phyloP scores from a whole-genome alignment of 1,140 invertebrate species.

The Ephestia elutella region DNA sequence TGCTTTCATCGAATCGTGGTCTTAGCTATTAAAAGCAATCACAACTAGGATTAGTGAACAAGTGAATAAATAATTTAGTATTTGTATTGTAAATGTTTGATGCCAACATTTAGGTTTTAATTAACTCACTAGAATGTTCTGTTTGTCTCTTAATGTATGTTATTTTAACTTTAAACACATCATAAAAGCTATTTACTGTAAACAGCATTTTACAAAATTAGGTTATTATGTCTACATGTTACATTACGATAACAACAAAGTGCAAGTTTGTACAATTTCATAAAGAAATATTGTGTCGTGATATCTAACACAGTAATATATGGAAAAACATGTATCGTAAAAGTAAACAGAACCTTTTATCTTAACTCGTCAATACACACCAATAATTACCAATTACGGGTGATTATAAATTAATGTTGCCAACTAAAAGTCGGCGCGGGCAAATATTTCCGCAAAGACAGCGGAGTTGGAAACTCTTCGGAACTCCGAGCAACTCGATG shows the following conservation, averaged over 20 bases:
- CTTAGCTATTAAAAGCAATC: not conserved
- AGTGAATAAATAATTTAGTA: not conserved
- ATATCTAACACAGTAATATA: too few relatives aligned
- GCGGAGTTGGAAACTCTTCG: not conserved
- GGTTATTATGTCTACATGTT: too few relatives aligned
- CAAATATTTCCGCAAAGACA: conserved; percentile 27
- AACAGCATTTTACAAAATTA: too few relatives aligned
- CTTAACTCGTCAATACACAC: not conserved
- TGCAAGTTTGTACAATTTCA: too few relatives aligned
- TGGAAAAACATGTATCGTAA: not conserved
- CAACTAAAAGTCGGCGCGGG: conserved; percentile 23
- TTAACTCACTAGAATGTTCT: too few relatives aligned
- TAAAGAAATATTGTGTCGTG: too few relatives aligned
- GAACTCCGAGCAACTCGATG: conserved; percentile 30
- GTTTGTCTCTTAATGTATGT: too few relatives aligned
- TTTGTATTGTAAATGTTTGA: too few relatives aligned
- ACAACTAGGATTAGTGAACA: not conserved
- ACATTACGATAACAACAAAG: too few relatives aligned
- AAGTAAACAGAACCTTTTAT: not conserved
- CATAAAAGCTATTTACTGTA: too few relatives aligned
- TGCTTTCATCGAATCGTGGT: not conserved
- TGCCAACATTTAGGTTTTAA: too few relatives aligned
- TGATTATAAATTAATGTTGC: conserved; percentile 34
- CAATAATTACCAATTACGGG: conserved; percentile 29
- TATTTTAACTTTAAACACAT: too few relatives aligned